These are phyloP conservation scores for Lordiphosa stackelbergi DNA, from an alignment of 1,140 invertebrate species.

Conservation along the genomic window DNA sequence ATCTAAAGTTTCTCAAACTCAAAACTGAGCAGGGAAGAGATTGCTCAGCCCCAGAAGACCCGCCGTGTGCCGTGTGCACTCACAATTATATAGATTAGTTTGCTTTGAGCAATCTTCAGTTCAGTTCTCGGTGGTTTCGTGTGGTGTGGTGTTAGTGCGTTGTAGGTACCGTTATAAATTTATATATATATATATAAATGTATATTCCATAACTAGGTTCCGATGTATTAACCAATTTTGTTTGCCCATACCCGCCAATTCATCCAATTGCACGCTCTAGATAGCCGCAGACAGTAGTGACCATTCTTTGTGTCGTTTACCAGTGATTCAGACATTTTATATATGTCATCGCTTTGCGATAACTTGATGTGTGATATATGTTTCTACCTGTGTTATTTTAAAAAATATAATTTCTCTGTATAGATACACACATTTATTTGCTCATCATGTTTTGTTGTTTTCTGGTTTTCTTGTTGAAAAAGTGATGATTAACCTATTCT, in stretches of 20 bases:
- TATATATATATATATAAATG: constrained; percentile 13
- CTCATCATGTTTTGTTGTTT: constrained; percentile 47
- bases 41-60: constrained; percentile 27
- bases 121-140: constrained; percentile 66
- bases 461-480: constrained; percentile 4
- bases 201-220: constrained; percentile 9
- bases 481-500: constrained; percentile 31
- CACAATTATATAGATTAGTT: constrained; percentile 76
- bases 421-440: constrained; percentile 62
- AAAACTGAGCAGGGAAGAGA: constrained; percentile 43
- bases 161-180: constrained; percentile 51
- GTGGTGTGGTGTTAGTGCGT: constrained; percentile 61
- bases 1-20: constrained; percentile 70
- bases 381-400: constrained; percentile 63
- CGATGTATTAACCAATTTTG: constrained; percentile 38
- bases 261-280: constrained; percentile 9
- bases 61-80: constrained; percentile 65
- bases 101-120: constrained; percentile 74
- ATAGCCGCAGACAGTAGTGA: constrained; percentile 10
- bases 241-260: not conserved
- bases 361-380: constrained; percentile 47
- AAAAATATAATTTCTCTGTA: constrained; percentile 41
- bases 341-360: constrained; percentile 48
- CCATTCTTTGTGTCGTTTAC: not conserved
- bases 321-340: constrained; percentile 41